Percentiles rank a stretch among this genome's conserved stretches.
Evolutionary conservation across 2,113 vertebrate genomes (phyloP).

Genomic region (Gorsachius goisagi): DNA sequence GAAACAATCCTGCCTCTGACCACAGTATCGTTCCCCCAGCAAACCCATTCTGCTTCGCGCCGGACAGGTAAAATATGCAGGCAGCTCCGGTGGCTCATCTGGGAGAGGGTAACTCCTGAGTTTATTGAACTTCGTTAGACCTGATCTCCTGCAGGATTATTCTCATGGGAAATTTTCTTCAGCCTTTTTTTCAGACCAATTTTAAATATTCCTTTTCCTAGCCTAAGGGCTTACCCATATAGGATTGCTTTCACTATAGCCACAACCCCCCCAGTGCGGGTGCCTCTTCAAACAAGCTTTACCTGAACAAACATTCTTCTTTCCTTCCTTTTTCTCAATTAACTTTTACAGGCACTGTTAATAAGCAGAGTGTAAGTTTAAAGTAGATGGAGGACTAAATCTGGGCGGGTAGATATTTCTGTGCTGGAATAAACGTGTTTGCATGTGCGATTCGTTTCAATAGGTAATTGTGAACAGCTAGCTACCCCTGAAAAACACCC

Average conservation of each 20-base stretch:
- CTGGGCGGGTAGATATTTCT: not conserved
- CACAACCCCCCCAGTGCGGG: not conserved
- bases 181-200: not conserved
- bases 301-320: not conserved
- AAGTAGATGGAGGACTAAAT: not conserved
- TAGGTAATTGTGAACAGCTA: not conserved
- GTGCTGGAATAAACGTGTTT: not conserved
- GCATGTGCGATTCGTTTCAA: not conserved
- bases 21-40: accelerated
- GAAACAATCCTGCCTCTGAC: not conserved
- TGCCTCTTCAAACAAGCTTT: not conserved
- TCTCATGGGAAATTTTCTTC: not conserved
- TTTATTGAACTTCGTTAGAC: accelerated
- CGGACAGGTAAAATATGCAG: not conserved
- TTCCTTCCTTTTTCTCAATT: not conserved
- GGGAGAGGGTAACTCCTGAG: not conserved
- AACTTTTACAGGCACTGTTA: not conserved
- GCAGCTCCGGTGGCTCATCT: accelerated
- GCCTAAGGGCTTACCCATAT: not conserved
- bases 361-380: not conserved
- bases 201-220: not conserved
- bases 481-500: not conserved
- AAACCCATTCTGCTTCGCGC: not conserved
- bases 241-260: not conserved
- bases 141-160: not conserved